Conservation (phyloP, 2,888 invertebrate species). For the Amphiduros pacificus region DNA sequence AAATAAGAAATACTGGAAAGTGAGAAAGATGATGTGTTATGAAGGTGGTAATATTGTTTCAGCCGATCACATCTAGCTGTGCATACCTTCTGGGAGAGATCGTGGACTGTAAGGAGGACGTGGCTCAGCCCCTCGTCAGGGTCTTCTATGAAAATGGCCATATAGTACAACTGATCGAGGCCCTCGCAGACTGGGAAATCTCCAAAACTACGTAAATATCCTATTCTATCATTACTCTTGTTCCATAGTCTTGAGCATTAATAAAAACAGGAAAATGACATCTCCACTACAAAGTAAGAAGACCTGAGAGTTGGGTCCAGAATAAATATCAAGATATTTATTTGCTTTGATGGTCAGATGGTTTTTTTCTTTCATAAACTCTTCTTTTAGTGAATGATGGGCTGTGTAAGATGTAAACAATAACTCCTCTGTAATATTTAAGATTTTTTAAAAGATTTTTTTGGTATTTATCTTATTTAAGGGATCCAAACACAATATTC, state of each 20-base stretch:
- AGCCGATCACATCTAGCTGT: slow-evolving; percentile 57
- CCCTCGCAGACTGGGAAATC: slow-evolving; percentile 84
- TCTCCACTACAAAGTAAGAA: no score
- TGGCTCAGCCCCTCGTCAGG: slow-evolving; percentile 84
- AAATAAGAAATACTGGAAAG: no score
- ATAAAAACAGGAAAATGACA: no score
- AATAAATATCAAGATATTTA: no score
- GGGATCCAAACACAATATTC: slow-evolving; percentile 89
- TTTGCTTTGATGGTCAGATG: no score
- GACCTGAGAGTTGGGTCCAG: no score
- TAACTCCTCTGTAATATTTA: neutral
- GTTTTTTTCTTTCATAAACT: no score
- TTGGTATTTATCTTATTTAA: slow-evolving; percentile 58
- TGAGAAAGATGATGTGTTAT: neutral
- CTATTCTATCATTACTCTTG: no score
- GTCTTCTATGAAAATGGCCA: slow-evolving; percentile 84
- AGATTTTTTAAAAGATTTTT: neutral
- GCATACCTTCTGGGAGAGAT: slow-evolving; percentile 78
- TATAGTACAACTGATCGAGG: slow-evolving; percentile 80
- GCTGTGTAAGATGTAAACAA: no score
- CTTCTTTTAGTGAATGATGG: no score
- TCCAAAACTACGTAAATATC: slow-evolving; percentile 84
- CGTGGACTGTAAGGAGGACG: slow-evolving; percentile 82
- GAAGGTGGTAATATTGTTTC: slow-evolving; percentile 12
- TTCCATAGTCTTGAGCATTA: no score